phyloP scores from a whole-genome alignment of 2,888 invertebrate genomes.

The Stegana nigrithorax region DNA sequence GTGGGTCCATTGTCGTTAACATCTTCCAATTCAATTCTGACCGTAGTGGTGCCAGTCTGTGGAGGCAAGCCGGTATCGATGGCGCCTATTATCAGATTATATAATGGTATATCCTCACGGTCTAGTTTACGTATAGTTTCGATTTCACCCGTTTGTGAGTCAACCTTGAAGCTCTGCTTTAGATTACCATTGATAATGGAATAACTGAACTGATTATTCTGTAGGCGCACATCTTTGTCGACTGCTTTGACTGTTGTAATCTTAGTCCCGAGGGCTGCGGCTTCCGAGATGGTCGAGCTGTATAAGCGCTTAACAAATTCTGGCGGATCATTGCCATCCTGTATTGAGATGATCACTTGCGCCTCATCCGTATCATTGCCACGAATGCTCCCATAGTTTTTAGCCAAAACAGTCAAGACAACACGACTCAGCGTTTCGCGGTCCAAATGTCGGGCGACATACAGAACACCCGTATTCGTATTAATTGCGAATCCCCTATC shows the following conservation, averaged over 20 bases:
- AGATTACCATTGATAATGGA: constrained; percentile 87
- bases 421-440: constrained; percentile 90
- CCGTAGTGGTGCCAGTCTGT: constrained; percentile 89
- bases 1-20: constrained; percentile 94
- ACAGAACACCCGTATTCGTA: constrained; percentile 84
- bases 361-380: constrained; percentile 97
- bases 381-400: constrained; percentile 92
- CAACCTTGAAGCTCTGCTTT: constrained; percentile 87
- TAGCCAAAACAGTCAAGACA: constrained; percentile 91
- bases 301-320: constrained; percentile 86
- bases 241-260: constrained; percentile 84
- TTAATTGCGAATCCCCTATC: constrained; percentile 90
- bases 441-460: constrained; percentile 84
- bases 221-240: constrained; percentile 90
- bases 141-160: constrained; percentile 86
- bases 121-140: constrained; percentile 82
- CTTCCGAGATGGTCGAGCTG: constrained; percentile 85
- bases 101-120: constrained; percentile 81
- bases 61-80: constrained; percentile 91
- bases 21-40: constrained; percentile 83
- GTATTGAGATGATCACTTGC: constrained; percentile 91
- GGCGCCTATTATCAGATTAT: constrained; percentile 84
- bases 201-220: constrained; percentile 92
- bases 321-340: constrained; percentile 97
- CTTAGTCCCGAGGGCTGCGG: constrained; percentile 78